These are phyloP conservation scores for Aleiodes sp. DNA, from an alignment of 1,140 invertebrate species.

Conservation along the genomic window DNA sequence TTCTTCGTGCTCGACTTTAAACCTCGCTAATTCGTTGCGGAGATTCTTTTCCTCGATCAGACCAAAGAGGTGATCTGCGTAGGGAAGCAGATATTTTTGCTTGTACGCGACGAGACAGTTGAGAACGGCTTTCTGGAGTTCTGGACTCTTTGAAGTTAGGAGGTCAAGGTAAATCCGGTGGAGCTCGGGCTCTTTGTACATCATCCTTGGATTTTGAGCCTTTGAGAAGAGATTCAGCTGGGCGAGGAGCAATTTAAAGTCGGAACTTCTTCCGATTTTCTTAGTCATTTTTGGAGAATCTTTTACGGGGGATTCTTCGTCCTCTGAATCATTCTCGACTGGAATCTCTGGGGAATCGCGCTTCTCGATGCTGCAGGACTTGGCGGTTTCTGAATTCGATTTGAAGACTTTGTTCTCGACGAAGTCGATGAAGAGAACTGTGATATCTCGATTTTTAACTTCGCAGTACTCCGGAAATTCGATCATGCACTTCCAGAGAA, in stretches of 20 bases:
- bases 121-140: conserved; percentile 85
- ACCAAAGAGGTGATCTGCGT: conserved; percentile 79
- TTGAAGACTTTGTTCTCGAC: conserved; percentile 71
- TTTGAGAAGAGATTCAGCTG: conserved; percentile 82
- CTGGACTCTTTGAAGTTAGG: conserved; percentile 78
- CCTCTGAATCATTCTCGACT: conserved; percentile 43
- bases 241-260: conserved; percentile 74
- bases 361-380: conserved; percentile 62
- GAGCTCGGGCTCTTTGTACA: conserved; percentile 80
- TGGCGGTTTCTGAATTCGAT: conserved; percentile 63
- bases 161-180: conserved; percentile 81
- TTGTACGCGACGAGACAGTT: conserved; percentile 88
- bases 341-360: conserved; percentile 31
- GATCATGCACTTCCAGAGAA: conserved; percentile 83
- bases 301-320: conserved; percentile 39
- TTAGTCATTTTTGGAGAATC: conserved; percentile 34
- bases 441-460: conserved; percentile 80
- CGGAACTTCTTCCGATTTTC: conserved; percentile 54
- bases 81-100: conserved; percentile 78
- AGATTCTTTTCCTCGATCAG: conserved; percentile 89
- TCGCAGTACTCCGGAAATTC: conserved; percentile 79
- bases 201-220: conserved; percentile 81
- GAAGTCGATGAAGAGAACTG: conserved; percentile 82
- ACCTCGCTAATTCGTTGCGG: conserved; percentile 82
- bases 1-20: conserved; percentile 76